These are phyloP conservation scores for Procambarus clarkii DNA, from an alignment of 1,140 invertebrate species.

Conservation along the genomic window DNA sequence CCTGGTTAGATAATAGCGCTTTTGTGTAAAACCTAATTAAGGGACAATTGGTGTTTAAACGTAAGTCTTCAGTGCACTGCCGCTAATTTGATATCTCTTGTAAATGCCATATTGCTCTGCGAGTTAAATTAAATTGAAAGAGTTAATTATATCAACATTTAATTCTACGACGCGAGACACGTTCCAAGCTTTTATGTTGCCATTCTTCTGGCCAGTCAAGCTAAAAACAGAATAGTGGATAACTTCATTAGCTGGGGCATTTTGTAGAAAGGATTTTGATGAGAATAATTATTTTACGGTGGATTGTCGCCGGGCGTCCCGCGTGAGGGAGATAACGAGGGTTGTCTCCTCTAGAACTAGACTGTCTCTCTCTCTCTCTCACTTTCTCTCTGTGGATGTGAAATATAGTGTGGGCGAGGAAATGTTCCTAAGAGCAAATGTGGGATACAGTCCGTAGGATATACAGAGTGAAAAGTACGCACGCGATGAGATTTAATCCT, in stretches of 20 bases:
- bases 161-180: conserved; percentile 44
- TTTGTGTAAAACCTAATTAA: conserved; percentile 61
- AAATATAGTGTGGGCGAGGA: too few species aligned
- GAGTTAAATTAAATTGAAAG: conserved; percentile 49
- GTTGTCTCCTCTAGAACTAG: too few species aligned
- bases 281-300: conserved; percentile 37
- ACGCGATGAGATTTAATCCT: too few species aligned
- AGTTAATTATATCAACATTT: conserved; percentile 65
- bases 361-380: too few species aligned
- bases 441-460: too few species aligned
- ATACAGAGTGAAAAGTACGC: too few species aligned
- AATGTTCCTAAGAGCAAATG: too few species aligned
- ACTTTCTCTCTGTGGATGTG: too few species aligned
- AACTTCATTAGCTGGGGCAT: conserved; percentile 27
- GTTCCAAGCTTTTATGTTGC: conserved; percentile 8
- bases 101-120: conserved; percentile 17
- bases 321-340: too few species aligned
- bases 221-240: conserved; percentile 2
- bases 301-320: background rate
- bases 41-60: conserved; percentile 47
- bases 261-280: conserved; percentile 41
- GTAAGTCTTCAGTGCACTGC: conserved; percentile 49
- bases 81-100: conserved; percentile 40
- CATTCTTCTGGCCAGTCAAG: conserved; percentile 4
- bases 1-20: conserved; percentile 54